These are phyloP conservation scores for Eumacrocentrus americanus DNA, from an alignment of 2,888 invertebrate genomes.

Conservation along the genomic window DNA sequence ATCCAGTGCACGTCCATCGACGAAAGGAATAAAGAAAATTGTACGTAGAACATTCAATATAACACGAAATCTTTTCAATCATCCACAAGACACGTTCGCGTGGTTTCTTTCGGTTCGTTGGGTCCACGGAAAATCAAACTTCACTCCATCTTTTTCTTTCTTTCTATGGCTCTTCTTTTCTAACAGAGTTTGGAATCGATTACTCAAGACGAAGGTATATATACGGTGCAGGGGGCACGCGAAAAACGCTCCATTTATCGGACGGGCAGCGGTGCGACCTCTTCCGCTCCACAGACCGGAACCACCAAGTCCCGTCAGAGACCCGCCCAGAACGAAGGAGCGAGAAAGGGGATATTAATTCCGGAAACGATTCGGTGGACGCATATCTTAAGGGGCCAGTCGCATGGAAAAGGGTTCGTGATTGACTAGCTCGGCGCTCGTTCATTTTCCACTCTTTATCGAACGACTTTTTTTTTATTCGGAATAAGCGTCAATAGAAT, in stretches of 20 bases:
- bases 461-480: too few species aligned
- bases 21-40: too few species aligned
- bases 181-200: constrained; percentile 8
- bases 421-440: not conserved
- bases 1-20: too few species aligned
- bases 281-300: constrained; percentile 20
- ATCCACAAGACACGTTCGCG: not conserved
- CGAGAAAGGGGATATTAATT: not conserved
- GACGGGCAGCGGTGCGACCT: constrained; percentile 15
- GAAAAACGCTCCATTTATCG: constrained; percentile 4
- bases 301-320: constrained; percentile 12
- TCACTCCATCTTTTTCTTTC: constrained; percentile 21
- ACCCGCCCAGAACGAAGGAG: not conserved
- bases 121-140: constrained; percentile 33
- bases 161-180: not conserved
- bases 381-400: constrained; percentile 3
- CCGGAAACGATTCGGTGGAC: constrained; percentile 3
- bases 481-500: too few species aligned
- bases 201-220: not conserved
- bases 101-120: not conserved
- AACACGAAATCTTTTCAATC: not conserved
- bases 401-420: not conserved
- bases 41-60: too few species aligned
- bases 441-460: too few species aligned
- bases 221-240: not conserved